Conservation (phyloP, 2,113 vertebrate genomes). For the Phaetusa simplex region DNA sequence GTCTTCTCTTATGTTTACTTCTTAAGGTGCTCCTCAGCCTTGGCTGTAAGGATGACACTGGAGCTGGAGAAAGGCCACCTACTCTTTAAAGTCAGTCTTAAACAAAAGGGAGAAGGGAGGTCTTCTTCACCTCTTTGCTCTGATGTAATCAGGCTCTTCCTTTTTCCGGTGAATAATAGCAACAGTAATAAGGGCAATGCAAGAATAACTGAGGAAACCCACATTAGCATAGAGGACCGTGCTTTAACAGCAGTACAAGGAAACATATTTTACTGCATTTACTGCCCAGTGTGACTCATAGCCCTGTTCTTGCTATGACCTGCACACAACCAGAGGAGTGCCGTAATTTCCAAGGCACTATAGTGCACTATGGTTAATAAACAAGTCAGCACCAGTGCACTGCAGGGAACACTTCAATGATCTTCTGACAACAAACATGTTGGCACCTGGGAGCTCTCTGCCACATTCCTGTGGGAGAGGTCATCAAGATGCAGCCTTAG, state of each 20-base stretch:
- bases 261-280: background rate
- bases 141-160: background rate
- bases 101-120: background rate
- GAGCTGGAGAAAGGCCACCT: background rate
- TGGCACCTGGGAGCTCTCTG: background rate
- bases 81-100: background rate
- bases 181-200: background rate
- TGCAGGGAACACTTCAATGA: background rate
- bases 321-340: background rate
- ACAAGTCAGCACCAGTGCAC: background rate
- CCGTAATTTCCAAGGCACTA: background rate
- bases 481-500: background rate
- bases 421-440: background rate
- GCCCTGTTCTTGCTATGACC: background rate
- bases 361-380: background rate
- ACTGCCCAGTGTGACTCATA: background rate
- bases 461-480: background rate
- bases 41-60: background rate
- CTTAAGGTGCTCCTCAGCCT: background rate
- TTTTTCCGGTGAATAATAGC: background rate
- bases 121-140: background rate
- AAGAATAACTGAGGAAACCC: background rate
- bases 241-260: background rate
- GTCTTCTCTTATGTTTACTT: background rate
- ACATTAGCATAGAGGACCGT: fast-evolving